A percentile compares a stretch with the other conserved stretches of the same genome.
Conservation (phyloP, 2,113 vertebrate genomes). For the Lamprologus ornatipinnis region DNA sequence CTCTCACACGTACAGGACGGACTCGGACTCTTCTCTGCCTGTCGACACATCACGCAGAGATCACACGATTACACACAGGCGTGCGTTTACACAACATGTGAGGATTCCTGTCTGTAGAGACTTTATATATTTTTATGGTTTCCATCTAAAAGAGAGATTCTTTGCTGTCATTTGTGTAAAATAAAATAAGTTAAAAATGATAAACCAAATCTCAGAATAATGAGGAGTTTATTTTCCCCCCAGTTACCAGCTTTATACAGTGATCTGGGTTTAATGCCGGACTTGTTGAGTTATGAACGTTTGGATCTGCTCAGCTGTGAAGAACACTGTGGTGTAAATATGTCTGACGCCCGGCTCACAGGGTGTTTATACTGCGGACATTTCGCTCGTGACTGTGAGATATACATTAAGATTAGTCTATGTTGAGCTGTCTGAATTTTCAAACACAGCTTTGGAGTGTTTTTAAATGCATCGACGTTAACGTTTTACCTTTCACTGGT, state of each 20-base stretch:
- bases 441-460: not conserved
- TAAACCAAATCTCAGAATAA: not conserved
- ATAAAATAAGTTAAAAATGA: not conserved
- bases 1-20: rapidly evolving
- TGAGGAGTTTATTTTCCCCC: not conserved
- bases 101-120: not conserved
- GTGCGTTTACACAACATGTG: not conserved
- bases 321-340: not conserved
- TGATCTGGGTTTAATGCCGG: not conserved
- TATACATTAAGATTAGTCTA: rapidly evolving
- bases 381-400: not conserved
- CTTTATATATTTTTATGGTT: not conserved
- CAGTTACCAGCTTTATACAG: not conserved
- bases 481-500: not conserved
- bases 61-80: not conserved
- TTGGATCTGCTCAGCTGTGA: not conserved
- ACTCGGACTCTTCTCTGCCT: not conserved
- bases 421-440: not conserved
- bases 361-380: not conserved
- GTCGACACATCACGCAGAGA: rapidly evolving
- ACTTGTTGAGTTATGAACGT: not conserved
- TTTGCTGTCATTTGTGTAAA: not conserved
- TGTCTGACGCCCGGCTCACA: not conserved
- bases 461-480: not conserved
- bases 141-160: not conserved